Percentiles rank a stretch among this genome's conserved stretches.
These are phyloP conservation scores for Urechis unicinctus DNA, from an alignment of 2,888 invertebrate genomes.

Conservation along the genomic window DNA sequence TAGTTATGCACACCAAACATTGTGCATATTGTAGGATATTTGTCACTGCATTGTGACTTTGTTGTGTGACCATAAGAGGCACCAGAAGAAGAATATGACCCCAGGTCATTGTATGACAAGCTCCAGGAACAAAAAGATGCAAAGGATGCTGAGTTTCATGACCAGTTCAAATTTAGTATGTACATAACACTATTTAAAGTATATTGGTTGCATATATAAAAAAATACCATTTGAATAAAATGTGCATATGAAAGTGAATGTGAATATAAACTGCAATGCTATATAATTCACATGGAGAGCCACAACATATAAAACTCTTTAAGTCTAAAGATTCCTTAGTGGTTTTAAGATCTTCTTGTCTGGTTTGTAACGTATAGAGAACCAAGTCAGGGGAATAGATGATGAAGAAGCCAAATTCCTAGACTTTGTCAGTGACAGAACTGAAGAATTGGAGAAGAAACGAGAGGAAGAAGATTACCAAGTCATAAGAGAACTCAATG, in stretches of 20 bases:
- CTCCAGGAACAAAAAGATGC: conserved; percentile 87
- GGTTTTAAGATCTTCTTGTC: background rate
- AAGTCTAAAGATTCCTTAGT: no score
- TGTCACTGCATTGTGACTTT: background rate
- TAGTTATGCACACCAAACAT: background rate
- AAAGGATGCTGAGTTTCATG: conserved; percentile 89
- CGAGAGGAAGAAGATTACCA: conserved; percentile 76
- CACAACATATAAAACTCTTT: no score
- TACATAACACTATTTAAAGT: no score
- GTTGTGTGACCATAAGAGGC: conserved; percentile 60
- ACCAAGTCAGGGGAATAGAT: conserved; percentile 66
- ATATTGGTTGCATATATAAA: background rate
- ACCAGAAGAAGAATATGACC: conserved; percentile 58
- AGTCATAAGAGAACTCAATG: conserved; percentile 69
- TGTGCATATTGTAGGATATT: background rate
- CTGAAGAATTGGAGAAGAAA: conserved; percentile 69
- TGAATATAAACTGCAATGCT: no score
- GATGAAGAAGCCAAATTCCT: conserved; percentile 94
- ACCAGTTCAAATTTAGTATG: conserved; percentile 55
- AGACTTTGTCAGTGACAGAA: conserved; percentile 66
- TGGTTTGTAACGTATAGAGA: conserved; percentile 49
- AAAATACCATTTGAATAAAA: background rate
- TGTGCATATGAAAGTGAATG: no score
- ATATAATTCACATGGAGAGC: no score
- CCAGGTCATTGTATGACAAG: conserved; percentile 79